Conservation (phyloP, 2,888 invertebrate species). For the Xestia c-nigrum region DNA sequence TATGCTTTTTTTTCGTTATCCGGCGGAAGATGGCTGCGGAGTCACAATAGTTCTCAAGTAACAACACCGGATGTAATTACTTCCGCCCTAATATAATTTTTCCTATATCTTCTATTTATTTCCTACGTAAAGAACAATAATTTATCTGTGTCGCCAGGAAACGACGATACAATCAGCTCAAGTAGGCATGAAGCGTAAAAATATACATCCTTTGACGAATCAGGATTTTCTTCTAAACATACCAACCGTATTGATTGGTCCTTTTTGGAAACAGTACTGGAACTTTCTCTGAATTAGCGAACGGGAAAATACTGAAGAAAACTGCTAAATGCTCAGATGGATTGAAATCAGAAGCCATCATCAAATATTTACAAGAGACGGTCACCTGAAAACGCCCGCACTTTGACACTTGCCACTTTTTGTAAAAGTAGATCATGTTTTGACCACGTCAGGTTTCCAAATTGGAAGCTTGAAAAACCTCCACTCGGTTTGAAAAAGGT, state of each 20-base stretch:
- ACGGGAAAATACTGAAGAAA: neutral
- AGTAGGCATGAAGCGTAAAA: constrained; percentile 9
- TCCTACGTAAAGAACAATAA: neutral
- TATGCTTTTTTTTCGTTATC: too few relatives aligned
- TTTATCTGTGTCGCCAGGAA: neutral
- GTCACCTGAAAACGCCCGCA: too few relatives aligned
- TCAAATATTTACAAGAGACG: too few relatives aligned
- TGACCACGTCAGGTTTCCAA: neutral
- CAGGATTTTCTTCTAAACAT: neutral
- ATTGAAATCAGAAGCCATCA: too few relatives aligned
- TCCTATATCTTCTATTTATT: neutral
- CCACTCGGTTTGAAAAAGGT: neutral
- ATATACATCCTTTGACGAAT: constrained; percentile 3
- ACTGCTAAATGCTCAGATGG: neutral
- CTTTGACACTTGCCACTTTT: neutral
- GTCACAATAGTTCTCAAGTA: neutral
- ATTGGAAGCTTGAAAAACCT: neutral
- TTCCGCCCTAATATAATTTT: neutral
- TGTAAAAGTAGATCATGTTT: neutral
- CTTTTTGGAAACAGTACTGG: neutral
- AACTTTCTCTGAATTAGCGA: too few relatives aligned
- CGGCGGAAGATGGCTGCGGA: neutral
- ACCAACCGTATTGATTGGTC: neutral
- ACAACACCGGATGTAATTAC: neutral
- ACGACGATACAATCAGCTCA: constrained; percentile 8